Evolutionary conservation across 2,797 vertebrate genomes (phyloP), one percentile per base, ranked within the genome.

Genomic region (Borostomias antarcticus): DNA sequence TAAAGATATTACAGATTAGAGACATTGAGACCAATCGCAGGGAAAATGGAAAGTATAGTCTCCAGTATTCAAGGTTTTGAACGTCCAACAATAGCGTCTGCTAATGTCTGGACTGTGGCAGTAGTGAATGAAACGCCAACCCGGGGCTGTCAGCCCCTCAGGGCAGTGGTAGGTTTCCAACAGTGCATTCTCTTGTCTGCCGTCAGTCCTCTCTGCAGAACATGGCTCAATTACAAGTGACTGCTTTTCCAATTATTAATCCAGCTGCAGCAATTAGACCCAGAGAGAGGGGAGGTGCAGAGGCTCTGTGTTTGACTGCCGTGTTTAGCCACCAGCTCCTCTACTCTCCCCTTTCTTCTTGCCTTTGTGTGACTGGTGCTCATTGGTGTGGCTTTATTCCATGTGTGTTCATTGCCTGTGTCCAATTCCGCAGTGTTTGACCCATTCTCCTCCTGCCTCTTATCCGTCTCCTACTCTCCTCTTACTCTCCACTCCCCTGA

Each of bases 231-330:
- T 72, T 74, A 78, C 73, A 69, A 70, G 64, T 43, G 43, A 45
- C 58, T 70, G 45, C 40, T 68, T 65, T 65, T 53, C 59, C 70
- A 56, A 64, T 81, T 75, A 70, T 56, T 75, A 75, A 75, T 62
- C 61, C 59, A 51, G 48, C 58, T 63, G 60, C 50, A 53, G 69
- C 75, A 74, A 69, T 73, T 71, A 71, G 64, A 45, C 63, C 61
- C 53, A 37, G 29, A 62, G 68, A 70, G 28, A 15, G n/a, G 43
- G 26, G n/a, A 54, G 66, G 74, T 50, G 17, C 57, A 66, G 65
- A 48, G 52, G 57, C 10, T 68, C 53, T 75, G 69, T 78, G 81
- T 78, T 69, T 65, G 58, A 69, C 26, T 59, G 50, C 29, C 25
- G 5, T 33, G 50, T 68, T 52, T 53, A 47, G 48, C 63, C 13